phyloP scores from a whole-genome alignment of 1,140 invertebrate species.

The Microplitis mediator region DNA sequence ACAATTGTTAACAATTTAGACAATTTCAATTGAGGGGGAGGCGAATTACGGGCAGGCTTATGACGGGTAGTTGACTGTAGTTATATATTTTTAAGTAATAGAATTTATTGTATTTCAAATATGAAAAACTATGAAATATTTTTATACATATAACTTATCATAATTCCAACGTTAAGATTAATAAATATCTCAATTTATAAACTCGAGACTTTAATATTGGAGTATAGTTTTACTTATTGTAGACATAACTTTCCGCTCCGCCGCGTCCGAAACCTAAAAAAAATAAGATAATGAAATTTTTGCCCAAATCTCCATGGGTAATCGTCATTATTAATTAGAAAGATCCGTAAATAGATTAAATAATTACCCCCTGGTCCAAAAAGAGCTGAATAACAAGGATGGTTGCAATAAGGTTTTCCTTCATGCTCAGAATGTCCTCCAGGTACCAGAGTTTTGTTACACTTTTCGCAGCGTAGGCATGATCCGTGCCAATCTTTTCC shows the following conservation, averaged over 20 bases:
- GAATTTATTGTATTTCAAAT: too few relatives aligned
- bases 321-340: background rate
- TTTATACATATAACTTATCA: too few relatives aligned
- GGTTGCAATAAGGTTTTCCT: constrained; percentile 79
- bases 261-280: background rate
- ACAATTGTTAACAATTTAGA: too few relatives aligned
- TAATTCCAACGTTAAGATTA: too few relatives aligned
- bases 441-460: constrained; percentile 76
- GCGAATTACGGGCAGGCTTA: too few relatives aligned
- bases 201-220: too few relatives aligned
- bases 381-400: constrained; percentile 75
- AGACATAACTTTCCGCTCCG: background rate
- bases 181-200: too few relatives aligned
- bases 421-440: constrained; percentile 77
- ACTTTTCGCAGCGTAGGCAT: constrained; percentile 78
- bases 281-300: background rate
- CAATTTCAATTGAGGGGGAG: too few relatives aligned
- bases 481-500: constrained; percentile 81
- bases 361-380: constrained; percentile 73
- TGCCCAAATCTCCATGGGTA: background rate
- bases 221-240: constrained; percentile 8
- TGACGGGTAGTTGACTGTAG: too few relatives aligned
- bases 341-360: constrained; percentile 8
- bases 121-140: too few relatives aligned
- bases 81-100: too few relatives aligned